A percentile compares a stretch with the other conserved stretches of the same genome.
phyloP scores from a whole-genome alignment of 2,888 invertebrate species.

The Phyllotreta striolata region DNA sequence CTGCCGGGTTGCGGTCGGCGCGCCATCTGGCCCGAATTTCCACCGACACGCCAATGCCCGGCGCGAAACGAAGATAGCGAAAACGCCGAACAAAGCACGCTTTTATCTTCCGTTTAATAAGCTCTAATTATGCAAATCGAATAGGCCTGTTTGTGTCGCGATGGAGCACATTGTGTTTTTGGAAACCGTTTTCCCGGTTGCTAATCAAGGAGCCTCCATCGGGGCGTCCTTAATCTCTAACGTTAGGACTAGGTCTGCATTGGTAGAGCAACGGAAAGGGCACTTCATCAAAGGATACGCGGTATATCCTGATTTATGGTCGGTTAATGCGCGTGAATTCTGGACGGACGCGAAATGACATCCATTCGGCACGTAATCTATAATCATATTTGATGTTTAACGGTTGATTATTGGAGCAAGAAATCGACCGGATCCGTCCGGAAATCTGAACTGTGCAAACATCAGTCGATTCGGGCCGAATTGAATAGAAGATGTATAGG shows the following conservation, averaged over 20 bases:
- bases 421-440: not conserved
- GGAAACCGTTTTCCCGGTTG: too few relatives aligned
- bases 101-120: conserved; percentile 51
- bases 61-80: not conserved
- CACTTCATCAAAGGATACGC: conserved; percentile 11
- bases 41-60: not conserved
- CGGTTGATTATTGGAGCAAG: conserved; percentile 10
- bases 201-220: too few relatives aligned
- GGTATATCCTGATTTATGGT: conserved; percentile 15
- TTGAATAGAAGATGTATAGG: too few relatives aligned
- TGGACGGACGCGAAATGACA: conserved; percentile 16
- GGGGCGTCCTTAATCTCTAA: too few relatives aligned
- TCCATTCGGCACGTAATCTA: conserved; percentile 10
- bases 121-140: conserved; percentile 51
- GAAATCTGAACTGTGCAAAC: conserved; percentile 1
- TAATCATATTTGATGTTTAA: conserved; percentile 15
- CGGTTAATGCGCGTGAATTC: conserved; percentile 16
- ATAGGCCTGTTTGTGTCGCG: conserved; percentile 25
- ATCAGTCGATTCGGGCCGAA: too few relatives aligned
- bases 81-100: conserved; percentile 48
- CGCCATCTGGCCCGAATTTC: conserved; percentile 40
- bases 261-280: not conserved
- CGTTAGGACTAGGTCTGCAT: too few relatives aligned
- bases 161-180: too few relatives aligned
- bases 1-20: conserved; percentile 32